Evolutionary conservation across 2,888 invertebrate species (phyloP).

Genomic region (Spilarctia lutea): DNA sequence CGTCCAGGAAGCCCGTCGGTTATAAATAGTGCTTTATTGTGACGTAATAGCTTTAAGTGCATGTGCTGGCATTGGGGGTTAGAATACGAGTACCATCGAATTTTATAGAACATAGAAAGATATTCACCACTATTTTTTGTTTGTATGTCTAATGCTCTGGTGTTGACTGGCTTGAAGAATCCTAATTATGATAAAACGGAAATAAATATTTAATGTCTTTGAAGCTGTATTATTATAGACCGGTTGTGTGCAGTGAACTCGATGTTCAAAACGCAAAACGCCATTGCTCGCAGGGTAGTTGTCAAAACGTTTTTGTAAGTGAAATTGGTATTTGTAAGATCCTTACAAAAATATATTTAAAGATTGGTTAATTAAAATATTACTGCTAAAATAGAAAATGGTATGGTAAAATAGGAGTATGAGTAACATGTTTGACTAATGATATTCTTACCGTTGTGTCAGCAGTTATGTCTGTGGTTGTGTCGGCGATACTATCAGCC

Average conservation of each 20-base stretch:
- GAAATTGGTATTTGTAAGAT: not conserved
- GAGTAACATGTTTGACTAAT: not conserved
- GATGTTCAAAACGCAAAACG: not conserved
- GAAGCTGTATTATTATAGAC: not conserved
- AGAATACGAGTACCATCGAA: constrained; percentile 13
- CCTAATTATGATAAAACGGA: constrained; percentile 43
- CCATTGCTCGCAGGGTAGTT: not conserved
- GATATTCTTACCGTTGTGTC: constrained; percentile 63
- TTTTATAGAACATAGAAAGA: constrained; percentile 18
- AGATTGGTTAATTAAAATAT: not conserved
- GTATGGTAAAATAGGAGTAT: not conserved
- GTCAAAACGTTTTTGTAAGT: not conserved
- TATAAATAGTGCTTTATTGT: constrained; percentile 31
- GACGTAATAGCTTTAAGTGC: constrained; percentile 36
- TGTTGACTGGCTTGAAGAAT: constrained; percentile 30
- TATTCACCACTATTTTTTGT: constrained; percentile 38
- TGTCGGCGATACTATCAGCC: constrained; percentile 55
- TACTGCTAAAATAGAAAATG: not conserved
- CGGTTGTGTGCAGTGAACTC: no score
- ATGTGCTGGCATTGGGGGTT: constrained; percentile 17
- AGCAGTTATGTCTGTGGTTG: constrained; percentile 50
- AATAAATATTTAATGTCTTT: constrained; percentile 2
- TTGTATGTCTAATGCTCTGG: constrained; percentile 37
- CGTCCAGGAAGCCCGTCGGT: not conserved
- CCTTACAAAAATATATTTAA: not conserved